phyloP scores from a whole-genome alignment of 2,888 invertebrate species.

The Myathropa florea region DNA sequence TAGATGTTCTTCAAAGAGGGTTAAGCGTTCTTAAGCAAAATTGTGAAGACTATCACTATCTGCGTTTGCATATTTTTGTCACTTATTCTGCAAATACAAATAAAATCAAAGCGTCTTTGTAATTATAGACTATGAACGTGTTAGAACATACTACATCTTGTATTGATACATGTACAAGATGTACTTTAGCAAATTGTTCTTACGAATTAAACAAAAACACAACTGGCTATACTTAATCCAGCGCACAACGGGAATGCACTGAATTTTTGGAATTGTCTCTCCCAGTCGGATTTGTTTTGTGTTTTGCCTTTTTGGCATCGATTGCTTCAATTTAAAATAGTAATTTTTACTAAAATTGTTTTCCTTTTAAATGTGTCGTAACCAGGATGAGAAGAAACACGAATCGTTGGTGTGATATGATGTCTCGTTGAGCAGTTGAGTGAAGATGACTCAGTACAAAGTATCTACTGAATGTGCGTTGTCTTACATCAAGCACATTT shows the following conservation, averaged over 20 bases:
- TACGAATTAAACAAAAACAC: slow-evolving; percentile 7
- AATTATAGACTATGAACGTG: slow-evolving; percentile 22
- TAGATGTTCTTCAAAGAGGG: background rate
- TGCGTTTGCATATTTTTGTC: background rate
- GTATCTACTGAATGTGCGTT: too few species aligned
- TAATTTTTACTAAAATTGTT: slow-evolving; percentile 48
- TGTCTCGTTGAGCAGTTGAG: background rate
- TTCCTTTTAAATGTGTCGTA: slow-evolving; percentile 43
- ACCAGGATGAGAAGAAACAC: slow-evolving; percentile 1
- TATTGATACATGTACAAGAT: slow-evolving; percentile 17
- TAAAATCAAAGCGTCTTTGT: slow-evolving; percentile 4
- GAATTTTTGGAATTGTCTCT: slow-evolving; percentile 52
- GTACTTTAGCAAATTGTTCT: slow-evolving; percentile 33
- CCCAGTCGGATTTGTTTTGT: background rate
- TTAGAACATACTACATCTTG: background rate
- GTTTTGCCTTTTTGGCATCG: background rate
- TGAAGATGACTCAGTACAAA: background rate
- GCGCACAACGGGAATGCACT: slow-evolving; percentile 30
- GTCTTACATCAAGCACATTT: background rate
- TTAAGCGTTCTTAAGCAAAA: background rate
- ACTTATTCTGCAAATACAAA: background rate
- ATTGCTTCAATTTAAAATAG: slow-evolving; percentile 42
- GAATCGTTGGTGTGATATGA: background rate
- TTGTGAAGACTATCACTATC: background rate
- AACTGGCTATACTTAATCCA: slow-evolving; percentile 36